Base-by-base conservation (phyloP, 2,888 invertebrate species). In the Oscheius onirici region DNA sequence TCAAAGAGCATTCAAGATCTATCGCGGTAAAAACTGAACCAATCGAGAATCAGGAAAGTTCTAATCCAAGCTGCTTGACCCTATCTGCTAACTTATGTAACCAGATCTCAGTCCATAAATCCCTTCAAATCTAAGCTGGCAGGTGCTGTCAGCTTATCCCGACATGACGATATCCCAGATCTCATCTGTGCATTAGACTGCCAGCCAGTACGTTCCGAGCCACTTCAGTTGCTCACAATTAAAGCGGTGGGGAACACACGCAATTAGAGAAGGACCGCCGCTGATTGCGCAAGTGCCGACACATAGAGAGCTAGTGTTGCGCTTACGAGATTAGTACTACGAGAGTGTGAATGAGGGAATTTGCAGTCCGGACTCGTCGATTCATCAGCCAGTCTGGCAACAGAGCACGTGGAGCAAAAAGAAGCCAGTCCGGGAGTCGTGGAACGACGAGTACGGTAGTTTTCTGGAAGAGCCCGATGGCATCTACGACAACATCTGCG, bases 361-460 rank as follows among this genome's bases (percentile, higher is more conserved):
- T 67, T 72, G 28, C 61, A 71, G 71, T 44, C 71, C 71, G 34
- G 66, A 71, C 49, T 71, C 71, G 3, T 66, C 66, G n/a, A 43
- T 65, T 17, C 65, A 71, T 28, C 46, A 57, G 34, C 66, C 71
- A 2, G n/a, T 66, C 0, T 71, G 71, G 71, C 65, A 71, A 22
- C 52, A 46, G 11, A 24, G 54, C n/a, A 63, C 52, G 2, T 69
- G 60, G 60, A 43, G 43, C 46, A 34, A 28, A 24, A 51, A 26
- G 24, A 28, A 28, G 11, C 57, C 34, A 20, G 17, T 51, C 22
- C n/a, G 68, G 2, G 58, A 57, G 28, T 68, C 68, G 20, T 68
- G 68, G 68, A 70, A 70, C 34, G 61, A 54, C 34, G 63, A 70
- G 34, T 44, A 63, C 44, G 66, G 57, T 24, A 44, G 49, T 43